Percentiles rank a stretch among this genome's conserved stretches.
phyloP scores from a whole-genome alignment of 2,888 invertebrate species.

The Exephanes ischioxanthus region DNA sequence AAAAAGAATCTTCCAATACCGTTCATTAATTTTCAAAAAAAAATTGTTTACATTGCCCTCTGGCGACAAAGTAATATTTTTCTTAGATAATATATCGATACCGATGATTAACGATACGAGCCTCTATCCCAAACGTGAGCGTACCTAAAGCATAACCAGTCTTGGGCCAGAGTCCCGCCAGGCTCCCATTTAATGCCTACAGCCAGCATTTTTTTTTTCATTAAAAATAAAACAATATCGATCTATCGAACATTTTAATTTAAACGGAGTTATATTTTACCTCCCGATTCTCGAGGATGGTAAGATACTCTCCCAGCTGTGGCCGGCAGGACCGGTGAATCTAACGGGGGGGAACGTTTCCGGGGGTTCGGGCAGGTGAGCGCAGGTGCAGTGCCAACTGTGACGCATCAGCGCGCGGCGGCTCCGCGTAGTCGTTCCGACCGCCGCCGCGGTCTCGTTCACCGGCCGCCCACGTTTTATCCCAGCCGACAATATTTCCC shows the following conservation, averaged over 20 bases:
- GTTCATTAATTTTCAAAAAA: too few relatives aligned
- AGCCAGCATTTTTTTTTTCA: neutral
- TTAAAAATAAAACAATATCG: too few relatives aligned
- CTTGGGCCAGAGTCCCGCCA: neutral
- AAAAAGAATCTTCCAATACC: too few relatives aligned
- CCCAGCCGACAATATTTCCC: conserved; percentile 55
- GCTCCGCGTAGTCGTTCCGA: conserved; percentile 73
- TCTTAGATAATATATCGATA: too few relatives aligned
- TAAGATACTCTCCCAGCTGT: conserved; percentile 68
- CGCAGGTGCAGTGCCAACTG: conserved; percentile 83
- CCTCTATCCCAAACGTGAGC: too few relatives aligned
- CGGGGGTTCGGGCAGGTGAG: conserved; percentile 76
- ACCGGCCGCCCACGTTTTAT: conserved; percentile 57
- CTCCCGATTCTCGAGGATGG: conserved; percentile 57
- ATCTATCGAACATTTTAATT: neutral
- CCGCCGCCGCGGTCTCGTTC: conserved; percentile 7
- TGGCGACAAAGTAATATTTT: too few relatives aligned
- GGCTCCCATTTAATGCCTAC: neutral
- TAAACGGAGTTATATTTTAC: conserved; percentile 23
- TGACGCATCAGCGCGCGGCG: conserved; percentile 81
- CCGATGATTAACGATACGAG: too few relatives aligned
- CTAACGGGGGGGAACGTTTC: conserved; percentile 70
- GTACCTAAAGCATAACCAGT: too few relatives aligned
- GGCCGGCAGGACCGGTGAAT: conserved; percentile 72
- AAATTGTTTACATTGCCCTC: too few relatives aligned